Evolutionary conservation across 2,113 vertebrate genomes (phyloP).

Genomic region (Rhinopithecus roxellana): DNA sequence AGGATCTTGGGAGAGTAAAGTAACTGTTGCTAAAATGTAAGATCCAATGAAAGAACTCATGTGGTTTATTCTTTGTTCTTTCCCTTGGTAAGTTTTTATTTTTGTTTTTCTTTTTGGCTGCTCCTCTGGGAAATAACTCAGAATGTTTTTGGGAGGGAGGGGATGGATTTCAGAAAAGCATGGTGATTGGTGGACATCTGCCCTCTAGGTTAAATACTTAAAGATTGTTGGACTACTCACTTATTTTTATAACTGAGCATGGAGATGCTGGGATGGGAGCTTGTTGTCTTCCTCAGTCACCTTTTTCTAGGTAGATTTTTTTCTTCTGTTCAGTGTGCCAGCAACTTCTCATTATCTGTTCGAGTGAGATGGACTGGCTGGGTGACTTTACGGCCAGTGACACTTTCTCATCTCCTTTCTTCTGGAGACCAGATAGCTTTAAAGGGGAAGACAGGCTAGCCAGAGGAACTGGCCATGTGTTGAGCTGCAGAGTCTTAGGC

Average conservation of each 20-base stretch:
- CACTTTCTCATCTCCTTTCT: conserved; percentile 41
- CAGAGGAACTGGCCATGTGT: background rate
- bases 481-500: background rate
- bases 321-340: background rate
- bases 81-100: background rate
- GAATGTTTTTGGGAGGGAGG: background rate
- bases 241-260: background rate
- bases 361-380: conserved; percentile 16
- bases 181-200: background rate
- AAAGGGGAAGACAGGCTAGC: background rate
- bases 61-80: conserved; percentile 32
- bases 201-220: background rate
- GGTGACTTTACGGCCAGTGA: background rate
- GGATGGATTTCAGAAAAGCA: background rate
- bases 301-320: background rate
- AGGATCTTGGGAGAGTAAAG: background rate
- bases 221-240: background rate
- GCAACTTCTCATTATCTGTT: background rate
- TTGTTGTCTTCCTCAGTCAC: background rate
- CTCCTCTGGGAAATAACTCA: background rate
- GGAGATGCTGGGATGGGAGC: background rate
- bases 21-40: conserved; percentile 31
- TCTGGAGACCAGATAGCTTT: conserved; percentile 5
- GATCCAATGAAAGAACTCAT: background rate
- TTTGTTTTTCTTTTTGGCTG: background rate